These are phyloP conservation scores for Eucera pruinosa DNA, from an alignment of 2,888 invertebrate species.

Conservation along the genomic window DNA sequence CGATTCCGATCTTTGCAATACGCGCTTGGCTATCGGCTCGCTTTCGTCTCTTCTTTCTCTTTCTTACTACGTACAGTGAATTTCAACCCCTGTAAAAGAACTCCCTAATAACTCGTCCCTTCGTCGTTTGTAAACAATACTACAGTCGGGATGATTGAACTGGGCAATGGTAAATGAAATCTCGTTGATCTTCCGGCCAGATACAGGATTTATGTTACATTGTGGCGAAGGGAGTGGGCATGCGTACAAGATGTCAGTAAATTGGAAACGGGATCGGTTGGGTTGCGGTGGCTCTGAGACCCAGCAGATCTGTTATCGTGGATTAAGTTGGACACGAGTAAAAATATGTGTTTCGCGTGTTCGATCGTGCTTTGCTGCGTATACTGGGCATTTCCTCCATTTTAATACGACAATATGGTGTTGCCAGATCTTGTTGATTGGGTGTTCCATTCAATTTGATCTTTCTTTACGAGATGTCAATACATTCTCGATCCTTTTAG, in stretches of 20 bases:
- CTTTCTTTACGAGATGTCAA: no score
- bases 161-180: conserved; percentile 28
- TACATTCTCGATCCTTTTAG: no score
- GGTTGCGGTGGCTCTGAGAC: background rate
- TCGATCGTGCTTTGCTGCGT: background rate
- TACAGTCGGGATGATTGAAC: conserved; percentile 1
- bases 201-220: conserved; percentile 25
- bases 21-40: conserved; percentile 10
- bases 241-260: background rate
- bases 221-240: conserved; percentile 2
- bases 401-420: no score
- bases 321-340: background rate
- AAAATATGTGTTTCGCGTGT: background rate
- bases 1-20: conserved; percentile 60
- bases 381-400: no score
- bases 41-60: background rate
- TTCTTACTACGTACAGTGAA: conserved; percentile 19
- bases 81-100: conserved; percentile 1
- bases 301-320: conserved; percentile 3
- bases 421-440: no score
- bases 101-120: conserved; percentile 5
- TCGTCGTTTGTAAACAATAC: conserved; percentile 45
- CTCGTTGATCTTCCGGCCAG: conserved; percentile 3
- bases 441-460: no score
- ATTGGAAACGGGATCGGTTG: conserved; percentile 12